phyloP scores from a whole-genome alignment of 2,888 invertebrate species.

The Hipparchia sbordonii region DNA sequence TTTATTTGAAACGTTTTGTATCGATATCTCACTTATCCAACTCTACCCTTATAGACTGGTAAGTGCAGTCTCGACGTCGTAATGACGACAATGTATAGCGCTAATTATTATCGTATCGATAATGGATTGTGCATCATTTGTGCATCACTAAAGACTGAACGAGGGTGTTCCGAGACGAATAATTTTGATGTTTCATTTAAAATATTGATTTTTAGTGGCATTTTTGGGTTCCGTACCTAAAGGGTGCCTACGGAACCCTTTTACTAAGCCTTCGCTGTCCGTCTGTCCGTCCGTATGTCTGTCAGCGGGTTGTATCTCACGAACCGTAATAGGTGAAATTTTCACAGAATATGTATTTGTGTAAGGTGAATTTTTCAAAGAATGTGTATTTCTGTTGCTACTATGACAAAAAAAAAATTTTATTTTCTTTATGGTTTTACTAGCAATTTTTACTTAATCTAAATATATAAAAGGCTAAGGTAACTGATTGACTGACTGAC shows the following conservation, averaged over 20 bases:
- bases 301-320: neutral
- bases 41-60: slow-evolving; percentile 62
- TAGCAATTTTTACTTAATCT: too few species aligned
- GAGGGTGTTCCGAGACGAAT: slow-evolving; percentile 15
- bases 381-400: too few species aligned
- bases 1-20: neutral
- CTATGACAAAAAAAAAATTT: too few species aligned
- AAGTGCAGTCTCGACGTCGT: slow-evolving; percentile 77
- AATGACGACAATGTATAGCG: slow-evolving; percentile 72
- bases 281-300: too few species aligned
- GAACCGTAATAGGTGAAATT: too few species aligned
- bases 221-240: neutral
- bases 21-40: slow-evolving; percentile 42
- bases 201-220: slow-evolving; percentile 17
- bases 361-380: too few species aligned
- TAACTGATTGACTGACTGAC: too few species aligned
- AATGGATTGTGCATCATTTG: neutral
- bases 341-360: too few species aligned
- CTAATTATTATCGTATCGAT: slow-evolving; percentile 64
- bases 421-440: too few species aligned
- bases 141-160: slow-evolving; percentile 17
- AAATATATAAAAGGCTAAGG: too few species aligned
- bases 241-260: neutral
- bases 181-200: slow-evolving; percentile 15
- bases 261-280: too few species aligned